Conservation (phyloP, 1,140 invertebrate species). For the Schlechtendalia chinensis region DNA sequence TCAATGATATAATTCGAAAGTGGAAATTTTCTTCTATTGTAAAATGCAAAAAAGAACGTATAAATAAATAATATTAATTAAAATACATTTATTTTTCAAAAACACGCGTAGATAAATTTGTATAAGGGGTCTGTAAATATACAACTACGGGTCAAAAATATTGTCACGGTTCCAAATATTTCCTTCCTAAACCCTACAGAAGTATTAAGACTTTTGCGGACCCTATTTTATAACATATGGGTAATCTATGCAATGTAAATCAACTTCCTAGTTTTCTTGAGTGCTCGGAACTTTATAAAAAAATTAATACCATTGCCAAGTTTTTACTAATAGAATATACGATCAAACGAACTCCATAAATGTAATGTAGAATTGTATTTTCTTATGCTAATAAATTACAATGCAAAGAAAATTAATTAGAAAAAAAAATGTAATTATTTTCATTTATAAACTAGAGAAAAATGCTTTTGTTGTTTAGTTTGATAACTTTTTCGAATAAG, state of each 20-base stretch:
- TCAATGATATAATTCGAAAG: too few species aligned
- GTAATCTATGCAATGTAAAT: slow-evolving; percentile 35
- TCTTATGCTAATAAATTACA: not conserved
- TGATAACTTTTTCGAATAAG: too few species aligned
- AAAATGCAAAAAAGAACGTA: too few species aligned
- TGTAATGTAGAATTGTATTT: not conserved
- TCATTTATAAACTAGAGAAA: too few species aligned
- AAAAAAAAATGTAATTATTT: not conserved
- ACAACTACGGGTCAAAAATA: not conserved
- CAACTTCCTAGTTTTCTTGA: slow-evolving; percentile 30
- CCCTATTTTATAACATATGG: slow-evolving; percentile 30
- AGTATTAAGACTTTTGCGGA: not conserved
- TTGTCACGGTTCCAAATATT: slow-evolving; percentile 36
- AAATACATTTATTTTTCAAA: slow-evolving; percentile 15
- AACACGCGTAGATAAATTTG: not conserved
- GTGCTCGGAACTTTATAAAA: not conserved
- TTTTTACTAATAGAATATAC: slow-evolving; percentile 3
- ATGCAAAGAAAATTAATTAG: not conserved
- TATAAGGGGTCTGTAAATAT: slow-evolving; percentile 7
- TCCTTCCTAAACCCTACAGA: not conserved
- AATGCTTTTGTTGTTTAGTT: too few species aligned
- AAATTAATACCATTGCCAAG: slow-evolving; percentile 16
- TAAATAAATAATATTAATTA: not conserved
- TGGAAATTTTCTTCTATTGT: too few species aligned
- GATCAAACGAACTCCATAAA: not conserved